These are phyloP conservation scores for Aporrectodea caliginosa DNA, from an alignment of 1,140 invertebrate genomes.

Conservation along the genomic window DNA sequence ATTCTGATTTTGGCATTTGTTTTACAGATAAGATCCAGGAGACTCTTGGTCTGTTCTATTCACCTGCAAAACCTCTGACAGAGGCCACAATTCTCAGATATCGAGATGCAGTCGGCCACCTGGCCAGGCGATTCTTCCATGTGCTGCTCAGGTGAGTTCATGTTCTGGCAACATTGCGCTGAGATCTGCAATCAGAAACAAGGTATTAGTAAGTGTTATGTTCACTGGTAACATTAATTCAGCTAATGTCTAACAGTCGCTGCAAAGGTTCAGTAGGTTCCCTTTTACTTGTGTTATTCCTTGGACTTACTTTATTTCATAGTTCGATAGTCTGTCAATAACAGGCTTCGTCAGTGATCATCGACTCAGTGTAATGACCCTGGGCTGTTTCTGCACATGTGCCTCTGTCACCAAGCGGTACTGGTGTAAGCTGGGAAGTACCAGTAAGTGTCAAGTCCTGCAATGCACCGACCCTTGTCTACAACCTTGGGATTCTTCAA, in stretches of 20 bases:
- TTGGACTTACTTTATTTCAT: not conserved
- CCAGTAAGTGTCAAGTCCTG: too few relatives aligned
- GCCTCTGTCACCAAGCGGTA: too few relatives aligned
- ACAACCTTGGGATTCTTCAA: too few relatives aligned
- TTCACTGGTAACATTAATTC: conserved; percentile 24
- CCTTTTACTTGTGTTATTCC: too few relatives aligned
- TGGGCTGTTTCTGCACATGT: too few relatives aligned
- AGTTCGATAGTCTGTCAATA: not conserved
- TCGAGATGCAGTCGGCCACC: conserved; percentile 67
- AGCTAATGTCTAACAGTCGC: not conserved
- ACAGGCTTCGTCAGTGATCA: too few relatives aligned
- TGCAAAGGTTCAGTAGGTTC: conserved; percentile 7
- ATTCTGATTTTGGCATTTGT: conserved; percentile 12
- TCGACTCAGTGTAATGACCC: too few relatives aligned
- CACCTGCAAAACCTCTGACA: conserved; percentile 63
- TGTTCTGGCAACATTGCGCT: not conserved
- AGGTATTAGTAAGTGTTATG: not conserved
- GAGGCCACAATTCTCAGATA: conserved; percentile 68
- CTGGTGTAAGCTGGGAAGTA: too few relatives aligned
- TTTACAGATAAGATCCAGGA: conserved; percentile 63
- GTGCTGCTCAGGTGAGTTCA: conserved; percentile 65
- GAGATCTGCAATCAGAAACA: not conserved
- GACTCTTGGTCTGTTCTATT: conserved; percentile 69
- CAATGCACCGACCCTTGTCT: too few relatives aligned
- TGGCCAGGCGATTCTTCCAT: conserved; percentile 75